A percentile compares a stretch with the other conserved stretches of the same genome.
Conservation (phyloP, 2,888 invertebrate genomes). For the Cosmorhoe ocellata region DNA sequence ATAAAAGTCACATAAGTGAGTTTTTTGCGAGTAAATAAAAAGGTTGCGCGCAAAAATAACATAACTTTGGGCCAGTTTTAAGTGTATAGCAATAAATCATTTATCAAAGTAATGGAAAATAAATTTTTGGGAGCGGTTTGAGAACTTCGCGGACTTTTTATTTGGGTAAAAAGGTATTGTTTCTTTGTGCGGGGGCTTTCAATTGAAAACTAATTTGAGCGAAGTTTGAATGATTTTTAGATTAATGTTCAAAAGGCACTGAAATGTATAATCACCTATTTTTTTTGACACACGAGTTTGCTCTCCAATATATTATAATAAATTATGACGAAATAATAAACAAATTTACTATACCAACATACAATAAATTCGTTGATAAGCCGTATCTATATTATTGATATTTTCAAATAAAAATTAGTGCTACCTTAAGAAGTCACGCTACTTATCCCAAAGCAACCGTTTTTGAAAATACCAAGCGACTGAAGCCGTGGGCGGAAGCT, state of each 20-base stretch:
- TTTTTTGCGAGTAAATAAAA: neutral
- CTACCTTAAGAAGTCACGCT: too few relatives aligned
- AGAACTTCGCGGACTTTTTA: constrained; percentile 36
- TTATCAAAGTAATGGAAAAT: constrained; percentile 36
- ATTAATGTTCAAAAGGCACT: constrained; percentile 3
- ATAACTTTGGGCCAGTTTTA: constrained; percentile 15
- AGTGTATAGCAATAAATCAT: constrained; percentile 43
- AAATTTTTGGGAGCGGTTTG: constrained; percentile 23
- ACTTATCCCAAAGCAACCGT: too few relatives aligned
- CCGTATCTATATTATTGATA: too few relatives aligned
- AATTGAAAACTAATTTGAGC: constrained; percentile 29
- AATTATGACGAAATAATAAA: too few relatives aligned
- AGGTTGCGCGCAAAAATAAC: neutral
- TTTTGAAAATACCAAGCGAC: too few relatives aligned
- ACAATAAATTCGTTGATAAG: too few relatives aligned
- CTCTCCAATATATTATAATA: too few relatives aligned
- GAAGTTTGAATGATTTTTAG: constrained; percentile 22
- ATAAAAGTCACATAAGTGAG: neutral
- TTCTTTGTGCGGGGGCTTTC: constrained; percentile 30
- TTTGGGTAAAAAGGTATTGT: constrained; percentile 26
- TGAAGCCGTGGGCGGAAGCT: too few relatives aligned
- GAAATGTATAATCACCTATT: too few relatives aligned
- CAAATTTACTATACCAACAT: too few relatives aligned
- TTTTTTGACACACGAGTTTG: too few relatives aligned
- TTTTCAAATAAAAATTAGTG: too few relatives aligned